These are phyloP conservation scores for Polyommatus icarus DNA, from an alignment of 2,888 invertebrate genomes.

Conservation along the genomic window DNA sequence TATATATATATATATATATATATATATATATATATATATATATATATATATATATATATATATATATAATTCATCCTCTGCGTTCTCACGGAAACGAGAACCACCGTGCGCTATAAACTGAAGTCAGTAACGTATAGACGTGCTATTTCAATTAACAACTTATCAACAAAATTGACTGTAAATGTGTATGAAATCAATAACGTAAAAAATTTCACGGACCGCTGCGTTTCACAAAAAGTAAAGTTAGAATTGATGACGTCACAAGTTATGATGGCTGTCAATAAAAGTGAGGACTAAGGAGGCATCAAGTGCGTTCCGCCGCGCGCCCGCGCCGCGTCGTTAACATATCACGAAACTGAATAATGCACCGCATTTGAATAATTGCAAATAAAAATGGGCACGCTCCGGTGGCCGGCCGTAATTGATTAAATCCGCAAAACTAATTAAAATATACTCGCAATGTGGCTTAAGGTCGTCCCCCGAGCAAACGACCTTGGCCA, in stretches of 20 bases:
- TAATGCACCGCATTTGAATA: constrained; percentile 37
- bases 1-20: too few relatives aligned
- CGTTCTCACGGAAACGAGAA: too few relatives aligned
- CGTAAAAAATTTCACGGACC: background rate
- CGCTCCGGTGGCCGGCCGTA: constrained; percentile 33
- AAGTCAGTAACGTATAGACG: too few relatives aligned
- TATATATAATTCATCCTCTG: too few relatives aligned
- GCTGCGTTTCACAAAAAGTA: background rate
- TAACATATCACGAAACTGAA: constrained; percentile 35
- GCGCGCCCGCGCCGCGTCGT: constrained; percentile 35
- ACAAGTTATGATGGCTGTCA: background rate
- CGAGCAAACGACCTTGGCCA: too few relatives aligned
- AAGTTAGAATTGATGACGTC: background rate
- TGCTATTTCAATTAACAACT: background rate
- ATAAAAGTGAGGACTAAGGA: background rate
- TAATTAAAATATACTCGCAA: constrained; percentile 23
- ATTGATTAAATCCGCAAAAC: constrained; percentile 23
- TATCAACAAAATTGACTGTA: background rate
- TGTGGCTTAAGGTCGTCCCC: too few relatives aligned
- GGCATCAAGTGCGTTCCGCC: constrained; percentile 32
- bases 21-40: too few relatives aligned
- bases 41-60: too few relatives aligned
- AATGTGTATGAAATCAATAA: background rate
- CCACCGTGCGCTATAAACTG: too few relatives aligned
- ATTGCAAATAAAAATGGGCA: constrained; percentile 37